Conservation (phyloP, 2,797 vertebrate species). For the Phoeniculus purpureus region DNA sequence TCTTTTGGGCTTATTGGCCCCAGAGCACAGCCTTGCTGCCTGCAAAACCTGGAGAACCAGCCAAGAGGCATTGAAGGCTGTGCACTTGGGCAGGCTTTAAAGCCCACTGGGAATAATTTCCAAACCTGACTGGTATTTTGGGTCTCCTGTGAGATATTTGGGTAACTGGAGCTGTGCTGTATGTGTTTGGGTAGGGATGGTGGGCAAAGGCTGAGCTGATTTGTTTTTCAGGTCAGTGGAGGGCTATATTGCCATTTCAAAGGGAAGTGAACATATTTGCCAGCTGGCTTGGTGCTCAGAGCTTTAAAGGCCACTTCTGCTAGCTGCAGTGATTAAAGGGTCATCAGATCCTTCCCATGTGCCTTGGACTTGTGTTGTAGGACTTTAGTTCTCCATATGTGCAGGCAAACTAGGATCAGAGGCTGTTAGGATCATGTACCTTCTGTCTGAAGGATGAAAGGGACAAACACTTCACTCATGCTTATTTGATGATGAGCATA, state of each 20-base stretch:
- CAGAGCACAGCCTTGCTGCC: not conserved
- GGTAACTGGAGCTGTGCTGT: not conserved
- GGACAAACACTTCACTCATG: not conserved
- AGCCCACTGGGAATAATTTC: not conserved
- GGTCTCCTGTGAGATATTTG: not conserved
- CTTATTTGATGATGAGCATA: not conserved
- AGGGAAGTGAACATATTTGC: not conserved
- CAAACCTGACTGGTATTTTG: not conserved
- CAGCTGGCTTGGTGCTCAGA: not conserved
- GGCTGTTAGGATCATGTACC: accelerated
- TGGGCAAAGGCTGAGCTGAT: not conserved
- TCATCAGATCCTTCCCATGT: not conserved
- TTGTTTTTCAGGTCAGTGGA: not conserved
- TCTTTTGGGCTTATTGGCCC: not conserved
- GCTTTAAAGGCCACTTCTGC: not conserved
- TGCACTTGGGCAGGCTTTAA: not conserved
- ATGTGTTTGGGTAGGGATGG: not conserved
- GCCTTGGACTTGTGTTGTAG: not conserved
- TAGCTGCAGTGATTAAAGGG: not conserved
- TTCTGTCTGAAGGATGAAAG: not conserved
- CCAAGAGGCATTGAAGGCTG: not conserved
- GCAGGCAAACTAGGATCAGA: not conserved
- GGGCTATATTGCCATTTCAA: not conserved
- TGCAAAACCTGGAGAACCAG: not conserved
- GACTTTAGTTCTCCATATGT: not conserved